These are phyloP conservation scores for Calameuta filiformis DNA, from an alignment of 2,888 invertebrate species.

Conservation along the genomic window DNA sequence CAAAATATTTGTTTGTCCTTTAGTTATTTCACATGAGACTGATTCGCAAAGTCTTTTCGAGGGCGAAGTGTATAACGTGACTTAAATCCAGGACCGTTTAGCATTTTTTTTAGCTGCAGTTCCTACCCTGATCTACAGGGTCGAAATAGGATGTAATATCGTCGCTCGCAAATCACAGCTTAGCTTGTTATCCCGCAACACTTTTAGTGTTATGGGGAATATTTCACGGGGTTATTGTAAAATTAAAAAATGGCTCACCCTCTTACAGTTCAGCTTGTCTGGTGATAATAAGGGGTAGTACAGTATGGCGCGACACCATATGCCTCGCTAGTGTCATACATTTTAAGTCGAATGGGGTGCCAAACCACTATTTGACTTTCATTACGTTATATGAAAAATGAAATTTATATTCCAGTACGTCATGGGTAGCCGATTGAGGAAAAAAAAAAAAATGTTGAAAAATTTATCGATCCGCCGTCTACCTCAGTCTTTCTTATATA, in stretches of 20 bases:
- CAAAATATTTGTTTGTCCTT: no score
- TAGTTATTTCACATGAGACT: no score
- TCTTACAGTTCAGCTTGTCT: constrained; percentile 43
- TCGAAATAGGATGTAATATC: constrained; percentile 20
- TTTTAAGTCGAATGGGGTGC: constrained; percentile 45
- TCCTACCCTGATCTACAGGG: not conserved
- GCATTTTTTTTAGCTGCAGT: not conserved
- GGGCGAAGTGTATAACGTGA: not conserved
- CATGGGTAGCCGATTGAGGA: not conserved
- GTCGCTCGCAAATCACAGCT: constrained; percentile 62
- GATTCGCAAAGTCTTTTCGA: no score
- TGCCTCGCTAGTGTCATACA: constrained; percentile 20
- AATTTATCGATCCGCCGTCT: not conserved
- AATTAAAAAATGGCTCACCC: constrained; percentile 57
- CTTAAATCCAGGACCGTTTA: not conserved
- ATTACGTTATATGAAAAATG: constrained; percentile 58
- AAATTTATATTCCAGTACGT: constrained; percentile 46
- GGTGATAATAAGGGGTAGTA: constrained; percentile 46
- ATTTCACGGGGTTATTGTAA: constrained; percentile 64
- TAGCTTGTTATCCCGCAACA: constrained; percentile 49
- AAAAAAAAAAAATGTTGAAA: not conserved
- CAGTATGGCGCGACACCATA: constrained; percentile 20
- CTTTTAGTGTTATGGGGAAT: constrained; percentile 60
- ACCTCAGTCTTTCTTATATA: not conserved
- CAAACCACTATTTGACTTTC: constrained; percentile 65